Percentiles rank a stretch among this genome's conserved stretches.
Conservation (phyloP, 2,113 vertebrate species). For the Micronisus gabar region DNA sequence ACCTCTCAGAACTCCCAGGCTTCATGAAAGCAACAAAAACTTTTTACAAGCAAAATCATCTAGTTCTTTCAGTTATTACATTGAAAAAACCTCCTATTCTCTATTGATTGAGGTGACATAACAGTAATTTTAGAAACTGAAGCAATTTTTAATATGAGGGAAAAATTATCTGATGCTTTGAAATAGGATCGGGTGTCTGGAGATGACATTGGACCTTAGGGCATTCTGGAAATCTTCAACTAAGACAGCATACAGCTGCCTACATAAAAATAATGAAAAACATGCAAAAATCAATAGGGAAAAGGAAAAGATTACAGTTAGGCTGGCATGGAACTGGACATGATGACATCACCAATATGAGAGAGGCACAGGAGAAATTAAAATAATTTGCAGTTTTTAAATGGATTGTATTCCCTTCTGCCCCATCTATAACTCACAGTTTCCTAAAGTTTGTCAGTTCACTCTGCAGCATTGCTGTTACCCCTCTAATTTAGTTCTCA, state of each 20-base stretch:
- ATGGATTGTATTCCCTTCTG: background rate
- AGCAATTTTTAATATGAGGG: background rate
- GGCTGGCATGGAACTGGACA: background rate
- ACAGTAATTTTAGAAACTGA: background rate
- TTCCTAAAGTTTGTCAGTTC: background rate
- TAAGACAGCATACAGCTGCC: background rate
- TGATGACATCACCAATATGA: background rate
- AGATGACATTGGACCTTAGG: conserved; percentile 19
- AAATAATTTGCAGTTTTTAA: background rate
- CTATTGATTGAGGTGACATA: background rate
- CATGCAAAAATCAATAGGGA: background rate
- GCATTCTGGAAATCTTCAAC: conserved; percentile 44
- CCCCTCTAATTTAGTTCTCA: background rate
- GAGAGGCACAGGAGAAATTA: background rate
- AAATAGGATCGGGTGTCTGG: conserved; percentile 27
- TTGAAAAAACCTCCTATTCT: background rate
- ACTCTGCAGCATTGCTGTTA: background rate
- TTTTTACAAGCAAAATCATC: background rate
- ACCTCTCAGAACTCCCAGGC: background rate
- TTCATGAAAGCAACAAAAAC: background rate
- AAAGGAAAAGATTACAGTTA: background rate
- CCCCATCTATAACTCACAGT: background rate
- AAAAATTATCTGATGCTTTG: conserved; percentile 29
- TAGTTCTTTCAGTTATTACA: background rate
- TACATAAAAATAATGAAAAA: conserved; percentile 45